A percentile compares a stretch with the other conserved stretches of the same genome.
Evolutionary conservation across 2,888 invertebrate genomes (phyloP).

Genomic region (Mamestra brassicae): DNA sequence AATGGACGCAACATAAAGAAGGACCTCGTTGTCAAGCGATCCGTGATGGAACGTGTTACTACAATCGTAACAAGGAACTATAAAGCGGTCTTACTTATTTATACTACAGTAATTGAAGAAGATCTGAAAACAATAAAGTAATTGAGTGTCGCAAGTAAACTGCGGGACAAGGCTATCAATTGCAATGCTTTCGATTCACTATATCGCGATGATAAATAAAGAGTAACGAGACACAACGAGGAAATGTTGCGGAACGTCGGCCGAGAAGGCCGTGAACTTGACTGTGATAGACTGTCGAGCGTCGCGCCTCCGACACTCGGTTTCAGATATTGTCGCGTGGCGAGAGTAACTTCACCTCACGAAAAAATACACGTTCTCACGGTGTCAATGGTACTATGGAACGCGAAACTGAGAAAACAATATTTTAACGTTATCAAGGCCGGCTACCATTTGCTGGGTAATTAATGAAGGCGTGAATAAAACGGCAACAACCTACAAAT

Average conservation of each 20-base stretch:
- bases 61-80: slow-evolving; percentile 48
- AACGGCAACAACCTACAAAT: neutral
- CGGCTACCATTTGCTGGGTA: neutral
- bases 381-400: slow-evolving; percentile 2
- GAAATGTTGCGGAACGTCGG: slow-evolving; percentile 75
- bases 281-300: slow-evolving; percentile 80
- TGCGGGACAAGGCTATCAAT: slow-evolving; percentile 56
- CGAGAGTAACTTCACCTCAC: slow-evolving; percentile 13
- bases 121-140: slow-evolving; percentile 53
- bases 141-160: slow-evolving; percentile 60
- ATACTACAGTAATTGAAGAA: slow-evolving; percentile 38
- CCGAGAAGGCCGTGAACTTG: slow-evolving; percentile 85
- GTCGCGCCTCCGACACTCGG: slow-evolving; percentile 66
- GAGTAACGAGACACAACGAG: slow-evolving; percentile 74
- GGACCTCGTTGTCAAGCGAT: slow-evolving; percentile 28
- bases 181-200: slow-evolving; percentile 64
- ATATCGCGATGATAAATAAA: slow-evolving; percentile 69
- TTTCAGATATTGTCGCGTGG: slow-evolving; percentile 56
- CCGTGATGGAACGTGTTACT: slow-evolving; percentile 36
- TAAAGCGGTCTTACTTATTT: slow-evolving; percentile 15
- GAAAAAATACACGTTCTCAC: slow-evolving; percentile 10
- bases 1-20: slow-evolving; percentile 41
- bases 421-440: neutral
- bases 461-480: slow-evolving; percentile 4
- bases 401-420: neutral